Percentiles rank a stretch among this genome's conserved stretches.
phyloP scores from a whole-genome alignment of 2,888 invertebrate species.

The Hirtodrosophila trivittata region DNA sequence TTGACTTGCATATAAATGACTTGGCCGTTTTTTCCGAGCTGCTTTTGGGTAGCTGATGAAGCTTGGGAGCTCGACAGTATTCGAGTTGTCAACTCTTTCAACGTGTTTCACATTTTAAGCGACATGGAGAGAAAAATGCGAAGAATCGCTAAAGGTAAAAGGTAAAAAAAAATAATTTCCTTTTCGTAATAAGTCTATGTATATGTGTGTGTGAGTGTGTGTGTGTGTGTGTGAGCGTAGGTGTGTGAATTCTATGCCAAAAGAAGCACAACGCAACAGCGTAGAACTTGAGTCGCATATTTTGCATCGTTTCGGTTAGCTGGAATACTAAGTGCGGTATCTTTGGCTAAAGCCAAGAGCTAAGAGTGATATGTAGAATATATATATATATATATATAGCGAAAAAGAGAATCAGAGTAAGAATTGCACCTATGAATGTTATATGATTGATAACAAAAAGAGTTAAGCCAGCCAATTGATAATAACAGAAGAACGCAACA shows the following conservation, averaged over 20 bases:
- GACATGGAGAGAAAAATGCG: conserved; percentile 44
- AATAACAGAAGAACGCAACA: no score
- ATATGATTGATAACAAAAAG: no score
- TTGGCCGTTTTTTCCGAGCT: conserved; percentile 55
- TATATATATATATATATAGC: no score
- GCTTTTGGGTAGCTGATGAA: conserved; percentile 27
- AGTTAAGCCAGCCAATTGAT: no score
- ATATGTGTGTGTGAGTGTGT: conserved; percentile 26
- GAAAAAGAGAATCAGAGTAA: no score
- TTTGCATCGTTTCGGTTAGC: conserved; percentile 14
- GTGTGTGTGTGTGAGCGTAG: conserved; percentile 27
- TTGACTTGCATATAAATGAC: conserved; percentile 79
- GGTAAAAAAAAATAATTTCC: conserved; percentile 67
- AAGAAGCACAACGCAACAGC: conserved; percentile 8
- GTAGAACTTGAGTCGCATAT: conserved; percentile 2
- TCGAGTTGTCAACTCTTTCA: conserved; percentile 77
- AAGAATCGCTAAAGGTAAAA: conserved; percentile 33
- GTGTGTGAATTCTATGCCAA: conserved; percentile 27
- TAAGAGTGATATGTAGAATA: no score
- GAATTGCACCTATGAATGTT: no score
- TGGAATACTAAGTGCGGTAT: conserved; percentile 26
- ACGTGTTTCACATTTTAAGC: conserved; percentile 76
- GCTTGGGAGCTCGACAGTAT: conserved; percentile 42
- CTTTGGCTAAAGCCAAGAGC: not conserved
- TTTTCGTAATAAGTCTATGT: conserved; percentile 54